A percentile compares a stretch with the other conserved stretches of the same genome.
These are phyloP conservation scores for Tachysurus fulvidraco DNA, from an alignment of 2,113 vertebrate genomes.

Conservation along the genomic window DNA sequence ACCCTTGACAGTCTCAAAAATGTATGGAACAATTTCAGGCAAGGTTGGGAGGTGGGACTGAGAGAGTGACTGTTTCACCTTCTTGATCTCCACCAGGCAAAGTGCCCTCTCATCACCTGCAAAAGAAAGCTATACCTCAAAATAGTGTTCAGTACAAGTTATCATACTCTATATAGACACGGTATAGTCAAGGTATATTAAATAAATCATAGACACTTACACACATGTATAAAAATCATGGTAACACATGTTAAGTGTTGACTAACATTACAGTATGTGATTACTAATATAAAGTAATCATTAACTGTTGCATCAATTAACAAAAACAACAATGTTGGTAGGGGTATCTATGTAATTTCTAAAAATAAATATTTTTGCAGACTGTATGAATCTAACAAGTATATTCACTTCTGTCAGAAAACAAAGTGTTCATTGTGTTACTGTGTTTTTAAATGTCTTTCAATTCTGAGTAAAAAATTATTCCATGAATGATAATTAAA, in stretches of 20 bases:
- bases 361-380: neutral
- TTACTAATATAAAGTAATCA: neutral
- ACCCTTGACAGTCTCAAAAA: slow-evolving; percentile 97
- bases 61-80: slow-evolving; percentile 93
- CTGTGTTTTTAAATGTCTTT: neutral
- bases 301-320: neutral
- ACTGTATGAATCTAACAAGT: neutral
- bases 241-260: neutral
- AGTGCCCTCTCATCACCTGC: slow-evolving; percentile 92
- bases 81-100: slow-evolving; percentile 93
- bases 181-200: neutral
- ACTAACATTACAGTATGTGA: neutral
- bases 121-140: slow-evolving; percentile 43
- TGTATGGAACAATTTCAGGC: slow-evolving; percentile 85
- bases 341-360: neutral
- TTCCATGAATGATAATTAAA: no score
- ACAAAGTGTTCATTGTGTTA: neutral
- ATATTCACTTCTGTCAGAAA: neutral
- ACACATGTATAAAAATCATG: neutral
- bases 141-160: neutral
- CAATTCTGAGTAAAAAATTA: no score
- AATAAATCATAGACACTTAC: neutral
- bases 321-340: neutral
- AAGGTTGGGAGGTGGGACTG: slow-evolving; percentile 96
- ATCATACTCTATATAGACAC: neutral